Conservation (phyloP, 2,113 vertebrate species). For the Cyprinodon tularosa region DNA sequence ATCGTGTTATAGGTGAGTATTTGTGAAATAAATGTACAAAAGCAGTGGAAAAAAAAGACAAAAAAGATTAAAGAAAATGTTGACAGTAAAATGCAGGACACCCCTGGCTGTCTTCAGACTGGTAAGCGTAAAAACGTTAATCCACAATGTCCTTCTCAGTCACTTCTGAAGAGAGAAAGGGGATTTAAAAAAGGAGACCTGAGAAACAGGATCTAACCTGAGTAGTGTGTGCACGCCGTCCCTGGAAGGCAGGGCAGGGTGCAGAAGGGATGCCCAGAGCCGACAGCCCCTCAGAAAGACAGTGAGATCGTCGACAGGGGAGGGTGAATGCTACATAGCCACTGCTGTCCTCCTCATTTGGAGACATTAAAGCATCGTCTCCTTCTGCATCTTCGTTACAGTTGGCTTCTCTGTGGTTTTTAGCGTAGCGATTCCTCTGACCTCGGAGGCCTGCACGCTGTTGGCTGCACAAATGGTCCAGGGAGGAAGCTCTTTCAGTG, state of each 20-base stretch:
- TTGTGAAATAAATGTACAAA: background rate
- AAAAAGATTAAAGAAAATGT: background rate
- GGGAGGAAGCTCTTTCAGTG: constrained; percentile 89
- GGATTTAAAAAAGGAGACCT: background rate
- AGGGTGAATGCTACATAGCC: constrained; percentile 91
- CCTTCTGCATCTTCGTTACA: constrained; percentile 57
- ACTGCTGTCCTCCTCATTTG: constrained; percentile 78
- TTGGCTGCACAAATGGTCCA: constrained; percentile 90
- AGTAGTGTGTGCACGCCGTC: constrained; percentile 92
- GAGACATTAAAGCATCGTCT: constrained; percentile 79
- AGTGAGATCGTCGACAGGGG: constrained; percentile 95
- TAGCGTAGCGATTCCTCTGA: constrained; percentile 81
- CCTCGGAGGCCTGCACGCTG: constrained; percentile 77
- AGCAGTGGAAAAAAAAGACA: background rate
- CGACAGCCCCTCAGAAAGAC: constrained; percentile 89
- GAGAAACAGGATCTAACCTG: constrained; percentile 82
- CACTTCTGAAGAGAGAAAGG: background rate
- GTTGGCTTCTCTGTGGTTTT: constrained; percentile 80
- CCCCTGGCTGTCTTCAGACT: constrained; percentile 40
- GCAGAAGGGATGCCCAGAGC: constrained; percentile 82
- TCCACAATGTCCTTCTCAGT: constrained; percentile 29
- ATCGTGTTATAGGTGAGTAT: constrained; percentile 6
- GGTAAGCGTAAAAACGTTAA: constrained; percentile 22
- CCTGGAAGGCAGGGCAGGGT: constrained; percentile 89
- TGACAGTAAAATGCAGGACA: constrained; percentile 27